Conservation (phyloP, 1,140 invertebrate species). For the Psix sp. region DNA sequence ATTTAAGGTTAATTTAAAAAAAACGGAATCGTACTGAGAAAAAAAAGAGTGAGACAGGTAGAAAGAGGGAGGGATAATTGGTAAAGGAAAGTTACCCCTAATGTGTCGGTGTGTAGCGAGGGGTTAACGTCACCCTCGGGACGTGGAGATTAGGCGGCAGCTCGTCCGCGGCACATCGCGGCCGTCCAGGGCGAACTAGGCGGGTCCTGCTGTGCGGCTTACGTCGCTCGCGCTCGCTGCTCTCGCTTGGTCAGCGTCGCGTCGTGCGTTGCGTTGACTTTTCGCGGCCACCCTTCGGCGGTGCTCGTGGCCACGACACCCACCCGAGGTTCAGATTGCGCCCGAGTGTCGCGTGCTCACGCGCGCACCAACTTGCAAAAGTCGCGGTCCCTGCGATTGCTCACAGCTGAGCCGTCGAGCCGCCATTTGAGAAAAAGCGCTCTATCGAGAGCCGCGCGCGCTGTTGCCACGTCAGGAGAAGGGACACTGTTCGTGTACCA, state of each 20-base stretch:
- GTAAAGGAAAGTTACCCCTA: constrained; percentile 10
- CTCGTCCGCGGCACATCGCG: constrained; percentile 24
- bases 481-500: no score
- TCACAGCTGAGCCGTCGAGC: constrained; percentile 78
- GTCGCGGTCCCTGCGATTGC: constrained; percentile 36
- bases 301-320: constrained; percentile 14
- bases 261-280: constrained; percentile 11
- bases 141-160: constrained; percentile 16
- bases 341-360: constrained; percentile 19
- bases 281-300: no score
- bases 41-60: not conserved
- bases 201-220: constrained; percentile 9
- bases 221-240: not conserved
- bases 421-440: constrained; percentile 46
- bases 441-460: constrained; percentile 10
- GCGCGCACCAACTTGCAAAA: constrained; percentile 24
- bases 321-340: no score
- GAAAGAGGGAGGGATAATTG: not conserved
- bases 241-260: not conserved
- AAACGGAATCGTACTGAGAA: no score
- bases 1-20: no score
- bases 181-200: constrained; percentile 19
- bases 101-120: not conserved
- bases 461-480: constrained; percentile 21
- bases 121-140: constrained; percentile 29